Evolutionary conservation across 2,113 vertebrate genomes (phyloP), one percentile per base, ranked within the genome.

Genomic region (Phaethon lepturus): DNA sequence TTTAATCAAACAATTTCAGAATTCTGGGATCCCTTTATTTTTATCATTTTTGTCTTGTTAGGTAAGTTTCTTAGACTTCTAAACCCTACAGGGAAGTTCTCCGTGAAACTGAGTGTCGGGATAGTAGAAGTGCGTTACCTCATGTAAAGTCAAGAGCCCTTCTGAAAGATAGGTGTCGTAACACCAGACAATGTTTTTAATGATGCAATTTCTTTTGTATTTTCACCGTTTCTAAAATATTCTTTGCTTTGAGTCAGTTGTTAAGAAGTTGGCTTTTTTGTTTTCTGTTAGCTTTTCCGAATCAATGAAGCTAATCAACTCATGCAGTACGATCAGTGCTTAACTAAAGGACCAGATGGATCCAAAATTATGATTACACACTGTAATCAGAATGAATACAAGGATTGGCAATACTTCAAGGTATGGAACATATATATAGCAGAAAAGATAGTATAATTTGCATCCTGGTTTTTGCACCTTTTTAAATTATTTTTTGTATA

Each of bases 261-360:
- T 79, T 89, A 11, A 33, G 63, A 96, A 90, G 19, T 29, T 66
- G 38, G 3, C 15, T 19, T 40, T 66, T 69, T 66, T 90, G 90
- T 58, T 94, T 25, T 2, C 33, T 52, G 33, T 77, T 88, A 99
- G 99, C 98, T 99, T 94, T 99, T 99, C 98, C 98, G 99, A 95
- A 99, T 99, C 94, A 99, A 99, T 24, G 99, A 99, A 96, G 99
- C 99, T 10, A 99, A 99, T 97, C 99, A 99, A 93, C 96, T 99
- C 86, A 99, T 99, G 99, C 99, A 99, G 88, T 99, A 99, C 0
- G 99, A 99, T 95, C 99, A 99, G 96, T 99, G 99, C 97, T 97
- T 99, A 97, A 99, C 98, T 31, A 99, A 98, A 96, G 99, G 98
- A 53, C 14, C 93, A 4, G 99, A 99, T 88, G 99, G 98, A 69